Base-by-base conservation (phyloP, 2,797 vertebrate species). In the Salmo trutta region DNA sequence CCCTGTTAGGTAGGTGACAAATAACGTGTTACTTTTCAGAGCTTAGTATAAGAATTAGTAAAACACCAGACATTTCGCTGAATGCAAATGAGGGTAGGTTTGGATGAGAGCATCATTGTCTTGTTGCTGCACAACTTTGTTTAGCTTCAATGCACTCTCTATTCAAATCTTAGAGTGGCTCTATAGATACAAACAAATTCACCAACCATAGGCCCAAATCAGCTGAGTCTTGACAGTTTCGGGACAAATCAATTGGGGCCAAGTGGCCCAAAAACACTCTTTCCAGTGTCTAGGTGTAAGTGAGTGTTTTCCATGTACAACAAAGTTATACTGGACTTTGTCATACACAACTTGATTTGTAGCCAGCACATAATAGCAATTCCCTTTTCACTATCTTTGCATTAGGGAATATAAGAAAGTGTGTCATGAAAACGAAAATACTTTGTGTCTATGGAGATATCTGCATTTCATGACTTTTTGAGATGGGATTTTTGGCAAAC, bases 171-270 rank as follows among this genome's bases (percentile, higher is more conserved):
- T 33, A 17, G 19, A 66, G 59, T 24, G 56, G 31, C 5, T 5
- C 41, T 66, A 24, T 66, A 17, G n/a, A 75, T 75, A 31, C 36
- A 8, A 53, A 24, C 6, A 62, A 31, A 69, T 5, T 41, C 29
- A 24, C 51, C 66, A 69, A 67, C n/a, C 67, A 54, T 17, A 59
- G 68, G 6, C 5, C 17, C 29, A 59, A 27, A 33, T 59, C 31
- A 47, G 59, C 52, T 24, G 52, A 24, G 31, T 47, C 52, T 62
- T 62, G 66, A 76, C 75, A 70, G 33, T 71, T 76, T 70, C 21
- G 29, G 75, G 75, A 62, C 75, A 76, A 71, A 76, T 76, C 75
- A 19, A 71, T 59, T 21, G 19, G 64, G 54, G 17, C 66, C 29
- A 36, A 67, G 31, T 59, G 68, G 24, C 59, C 69, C 59, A 41